phyloP scores from a whole-genome alignment of 2,113 vertebrate genomes.

The Mobula hypostoma region DNA sequence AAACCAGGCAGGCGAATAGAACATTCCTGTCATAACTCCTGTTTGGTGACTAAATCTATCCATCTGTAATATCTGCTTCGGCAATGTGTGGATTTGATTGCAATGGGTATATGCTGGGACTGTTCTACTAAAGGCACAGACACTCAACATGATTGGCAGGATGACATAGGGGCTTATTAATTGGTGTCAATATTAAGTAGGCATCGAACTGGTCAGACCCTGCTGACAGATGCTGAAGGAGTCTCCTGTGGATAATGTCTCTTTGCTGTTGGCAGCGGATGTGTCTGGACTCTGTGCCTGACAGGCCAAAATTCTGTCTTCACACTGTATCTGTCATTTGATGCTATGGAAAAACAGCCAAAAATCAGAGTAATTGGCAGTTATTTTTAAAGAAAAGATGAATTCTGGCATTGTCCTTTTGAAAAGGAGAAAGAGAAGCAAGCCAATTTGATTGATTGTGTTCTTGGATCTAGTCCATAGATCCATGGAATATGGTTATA shows the following conservation, averaged over 20 bases:
- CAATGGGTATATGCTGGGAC: background rate
- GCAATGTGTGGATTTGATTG: background rate
- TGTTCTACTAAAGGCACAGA: background rate
- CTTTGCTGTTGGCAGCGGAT: background rate
- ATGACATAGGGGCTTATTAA: slow-evolving; percentile 3
- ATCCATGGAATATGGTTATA: background rate
- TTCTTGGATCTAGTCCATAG: background rate
- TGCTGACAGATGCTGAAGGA: slow-evolving; percentile 7
- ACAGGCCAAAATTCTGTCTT: background rate
- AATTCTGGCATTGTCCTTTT: background rate
- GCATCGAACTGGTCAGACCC: background rate
- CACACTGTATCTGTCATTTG: background rate
- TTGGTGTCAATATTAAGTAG: slow-evolving; percentile 27
- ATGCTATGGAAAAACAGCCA: background rate
- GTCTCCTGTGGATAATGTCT: background rate
- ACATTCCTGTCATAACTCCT: too few relatives aligned
- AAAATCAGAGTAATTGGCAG: too few relatives aligned
- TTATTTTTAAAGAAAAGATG: background rate
- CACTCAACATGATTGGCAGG: background rate
- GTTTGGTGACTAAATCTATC: background rate
- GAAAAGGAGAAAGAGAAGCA: background rate
- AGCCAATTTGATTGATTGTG: background rate
- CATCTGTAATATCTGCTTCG: background rate
- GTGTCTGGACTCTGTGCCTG: background rate
- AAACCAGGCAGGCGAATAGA: background rate